These are phyloP conservation scores for Notothenia coriiceps DNA, from an alignment of 2,113 vertebrate genomes.

Conservation along the genomic window DNA sequence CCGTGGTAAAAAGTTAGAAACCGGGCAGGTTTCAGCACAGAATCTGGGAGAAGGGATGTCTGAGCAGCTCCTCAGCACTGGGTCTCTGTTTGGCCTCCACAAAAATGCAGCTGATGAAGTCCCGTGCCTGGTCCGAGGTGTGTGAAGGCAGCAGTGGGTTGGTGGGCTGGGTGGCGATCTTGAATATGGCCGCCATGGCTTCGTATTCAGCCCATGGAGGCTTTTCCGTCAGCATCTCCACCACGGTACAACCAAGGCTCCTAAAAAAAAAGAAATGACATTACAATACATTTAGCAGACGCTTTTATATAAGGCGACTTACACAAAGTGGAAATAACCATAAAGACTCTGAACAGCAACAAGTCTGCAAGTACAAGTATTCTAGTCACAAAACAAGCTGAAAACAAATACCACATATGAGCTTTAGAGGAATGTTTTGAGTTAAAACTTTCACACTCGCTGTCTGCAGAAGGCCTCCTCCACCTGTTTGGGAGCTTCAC, in stretches of 20 bases:
- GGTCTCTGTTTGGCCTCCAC: constrained; percentile 96
- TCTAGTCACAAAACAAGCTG: constrained; percentile 26
- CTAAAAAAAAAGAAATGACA: constrained; percentile 68
- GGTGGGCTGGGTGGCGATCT: constrained; percentile 98
- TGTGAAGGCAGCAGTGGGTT: constrained; percentile 94
- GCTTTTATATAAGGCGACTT: no score
- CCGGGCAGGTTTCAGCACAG: constrained; percentile 85
- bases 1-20: constrained; percentile 25
- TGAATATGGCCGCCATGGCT: constrained; percentile 99
- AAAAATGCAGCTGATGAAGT: constrained; percentile 97
- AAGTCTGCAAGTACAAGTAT: no score
- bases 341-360: no score
- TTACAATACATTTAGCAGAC: no score
- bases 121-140: constrained; percentile 95
- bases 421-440: constrained; percentile 65
- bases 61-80: constrained; percentile 93
- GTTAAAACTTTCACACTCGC: background rate
- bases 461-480: constrained; percentile 28
- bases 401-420: constrained; percentile 35
- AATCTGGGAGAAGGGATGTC: constrained; percentile 96
- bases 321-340: no score
- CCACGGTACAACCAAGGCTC: constrained; percentile 98
- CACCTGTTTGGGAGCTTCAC: constrained; percentile 30
- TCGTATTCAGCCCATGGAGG: constrained; percentile 98
- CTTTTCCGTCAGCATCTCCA: constrained; percentile 98